Conservation (phyloP, 2,888 invertebrate genomes). For the Drosophila infuscata region DNA sequence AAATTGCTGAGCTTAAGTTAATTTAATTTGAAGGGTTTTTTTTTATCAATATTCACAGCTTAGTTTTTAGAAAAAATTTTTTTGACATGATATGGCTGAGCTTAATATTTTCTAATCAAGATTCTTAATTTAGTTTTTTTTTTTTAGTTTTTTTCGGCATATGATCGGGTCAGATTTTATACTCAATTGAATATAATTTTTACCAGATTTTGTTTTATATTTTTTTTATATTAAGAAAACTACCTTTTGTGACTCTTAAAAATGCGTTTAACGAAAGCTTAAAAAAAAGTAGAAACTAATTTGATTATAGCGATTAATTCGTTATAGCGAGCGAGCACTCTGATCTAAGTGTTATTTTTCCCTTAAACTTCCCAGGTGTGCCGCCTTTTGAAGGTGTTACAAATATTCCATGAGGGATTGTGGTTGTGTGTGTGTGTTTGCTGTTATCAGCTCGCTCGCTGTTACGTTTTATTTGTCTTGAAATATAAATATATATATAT, state of each 20-base stretch:
- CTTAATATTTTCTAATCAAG: background rate
- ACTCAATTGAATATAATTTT: background rate
- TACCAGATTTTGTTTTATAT: background rate
- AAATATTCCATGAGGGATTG: conserved; percentile 26
- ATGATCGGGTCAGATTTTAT: too few relatives aligned
- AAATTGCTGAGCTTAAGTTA: background rate
- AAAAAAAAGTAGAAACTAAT: too few relatives aligned
- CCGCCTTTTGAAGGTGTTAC: conserved; percentile 62
- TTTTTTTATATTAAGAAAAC: background rate
- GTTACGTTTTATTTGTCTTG: conserved; percentile 47
- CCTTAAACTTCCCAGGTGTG: conserved; percentile 9
- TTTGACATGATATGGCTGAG: background rate
- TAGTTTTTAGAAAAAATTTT: background rate
- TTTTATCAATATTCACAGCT: background rate
- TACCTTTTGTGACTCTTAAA: background rate
- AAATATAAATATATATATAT: conserved; percentile 7
- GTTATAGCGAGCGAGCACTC: background rate
- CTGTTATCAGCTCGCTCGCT: conserved; percentile 24
- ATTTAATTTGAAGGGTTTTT: background rate
- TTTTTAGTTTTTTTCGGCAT: background rate
- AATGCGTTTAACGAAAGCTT: background rate
- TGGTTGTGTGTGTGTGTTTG: conserved; percentile 14
- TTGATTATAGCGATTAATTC: too few relatives aligned
- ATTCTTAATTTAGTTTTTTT: background rate
- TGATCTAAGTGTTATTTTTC: background rate